A percentile compares a stretch with the other conserved stretches of the same genome.
These are phyloP conservation scores for Colostygia pectinataria DNA, from an alignment of 2,888 invertebrate species.

Conservation along the genomic window DNA sequence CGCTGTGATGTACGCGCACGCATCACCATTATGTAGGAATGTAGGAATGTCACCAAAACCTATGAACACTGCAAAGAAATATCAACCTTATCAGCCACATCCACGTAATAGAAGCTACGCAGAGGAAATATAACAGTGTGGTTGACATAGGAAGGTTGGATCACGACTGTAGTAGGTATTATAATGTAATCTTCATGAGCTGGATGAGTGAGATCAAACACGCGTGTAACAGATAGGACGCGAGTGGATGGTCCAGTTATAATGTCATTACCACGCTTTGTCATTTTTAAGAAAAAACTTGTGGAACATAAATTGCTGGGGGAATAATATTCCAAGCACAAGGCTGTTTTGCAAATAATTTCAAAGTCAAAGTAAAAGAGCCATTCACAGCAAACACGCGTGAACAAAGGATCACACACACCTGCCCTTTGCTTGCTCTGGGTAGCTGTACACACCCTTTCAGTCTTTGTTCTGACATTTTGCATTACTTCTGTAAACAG, in stretches of 20 bases:
- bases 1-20: constrained; percentile 32
- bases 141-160: constrained; percentile 10
- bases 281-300: constrained; percentile 4
- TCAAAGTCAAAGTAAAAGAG: constrained; percentile 4
- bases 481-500: constrained; percentile 32
- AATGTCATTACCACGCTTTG: constrained; percentile 11
- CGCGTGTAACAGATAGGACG: constrained; percentile 26
- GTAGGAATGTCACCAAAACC: constrained; percentile 15
- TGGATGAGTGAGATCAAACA: constrained; percentile 25
- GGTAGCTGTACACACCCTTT: constrained; percentile 25
- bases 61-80: constrained; percentile 1
- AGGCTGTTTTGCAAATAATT: constrained; percentile 1
- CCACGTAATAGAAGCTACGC: constrained; percentile 4
- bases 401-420: constrained; percentile 55
- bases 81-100: constrained; percentile 1
- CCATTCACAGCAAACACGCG: constrained; percentile 31
- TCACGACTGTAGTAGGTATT: constrained; percentile 48
- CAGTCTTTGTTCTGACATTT: constrained; percentile 25
- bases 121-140: not conserved
- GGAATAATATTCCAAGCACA: no score
- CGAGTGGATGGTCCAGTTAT: constrained; percentile 20
- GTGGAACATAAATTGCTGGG: no score
- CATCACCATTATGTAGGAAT: no score
- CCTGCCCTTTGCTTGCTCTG: constrained; percentile 37
- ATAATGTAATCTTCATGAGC: constrained; percentile 43